Evolutionary conservation across 2,113 vertebrate genomes (phyloP), one percentile per base, ranked within the genome.

Genomic region (Ictalurus punctatus): DNA sequence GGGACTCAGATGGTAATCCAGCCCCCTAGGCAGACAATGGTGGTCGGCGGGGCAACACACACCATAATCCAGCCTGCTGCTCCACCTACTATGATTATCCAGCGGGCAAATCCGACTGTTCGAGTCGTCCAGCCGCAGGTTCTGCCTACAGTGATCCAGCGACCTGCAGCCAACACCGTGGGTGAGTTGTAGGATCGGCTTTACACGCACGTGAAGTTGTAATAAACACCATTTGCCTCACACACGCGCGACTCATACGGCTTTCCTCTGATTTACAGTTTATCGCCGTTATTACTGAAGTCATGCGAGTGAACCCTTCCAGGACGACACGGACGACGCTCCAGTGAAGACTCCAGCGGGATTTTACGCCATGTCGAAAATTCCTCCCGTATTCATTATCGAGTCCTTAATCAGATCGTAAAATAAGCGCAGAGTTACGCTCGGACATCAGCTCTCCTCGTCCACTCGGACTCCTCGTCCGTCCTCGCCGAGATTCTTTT

Each of bases 191-290:
- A 12, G 44, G 4, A 30, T 19, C 7, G 1, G 3, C 2, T 16
- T 61, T 27, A 16, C 59, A 48, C 23, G 1, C 34, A 65, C 25
- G n/a, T 19, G 6, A 59, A 58, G 8, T n/a, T n/a, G 37, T 23
- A 40, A 37, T 40, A 63, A 34, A 59, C 2, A 25, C 6, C 9
- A 21, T 8, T 8, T 34, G 3, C 23, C 56, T 56, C 30, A 44
- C 63, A 69, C 30, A 48, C 2, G n/a, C 6, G 14, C 25, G 10
- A 44, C 44, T 58, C 69, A 83, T 58, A 83, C 10, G 0, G 34
- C 40, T n/a, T 86, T 63, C 19, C 56, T 79, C 37, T 79, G 73
- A 82, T 59, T 79, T 65, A 27, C 73, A 86, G 85, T 86, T 21
- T 86, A 86, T 48, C 73, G 0, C 1, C 48, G 23, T 19, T 86